Conservation (phyloP, 2,797 vertebrate genomes). For the Bradypus variegatus region DNA sequence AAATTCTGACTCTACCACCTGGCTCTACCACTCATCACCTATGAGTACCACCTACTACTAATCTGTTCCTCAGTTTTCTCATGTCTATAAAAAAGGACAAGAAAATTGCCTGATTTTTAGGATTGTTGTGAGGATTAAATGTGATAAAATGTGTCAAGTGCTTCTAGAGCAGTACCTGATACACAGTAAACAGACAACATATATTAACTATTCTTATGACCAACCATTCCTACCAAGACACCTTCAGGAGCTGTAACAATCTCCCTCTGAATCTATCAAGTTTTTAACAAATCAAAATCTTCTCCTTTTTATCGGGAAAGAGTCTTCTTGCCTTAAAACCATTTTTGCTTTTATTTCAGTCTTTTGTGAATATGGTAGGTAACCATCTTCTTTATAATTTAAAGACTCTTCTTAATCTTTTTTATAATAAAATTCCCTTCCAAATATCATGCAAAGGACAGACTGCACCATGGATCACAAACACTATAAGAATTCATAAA, state of each 20-base stretch:
- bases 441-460: constrained; percentile 40
- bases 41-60: neutral
- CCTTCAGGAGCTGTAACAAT: neutral
- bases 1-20: neutral
- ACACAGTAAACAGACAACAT: neutral
- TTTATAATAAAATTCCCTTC: constrained; percentile 27
- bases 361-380: neutral
- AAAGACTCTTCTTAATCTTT: constrained; percentile 9
- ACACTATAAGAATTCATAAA: constrained; percentile 31
- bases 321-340: constrained; percentile 20
- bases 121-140: neutral
- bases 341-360: neutral
- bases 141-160: neutral
- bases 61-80: neutral
- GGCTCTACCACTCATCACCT: neutral
- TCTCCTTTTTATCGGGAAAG: constrained; percentile 16
- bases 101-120: neutral
- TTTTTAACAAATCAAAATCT: constrained; percentile 37
- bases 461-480: neutral
- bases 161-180: neutral
- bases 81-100: neutral
- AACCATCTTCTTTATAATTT: constrained; percentile 18
- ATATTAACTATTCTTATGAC: neutral
- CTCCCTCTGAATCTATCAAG: neutral
- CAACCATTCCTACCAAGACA: neutral